Evolutionary conservation across 2,113 vertebrate genomes (phyloP), one percentile per base, ranked within the genome.

Genomic region (Dendrocopos noguchii): DNA sequence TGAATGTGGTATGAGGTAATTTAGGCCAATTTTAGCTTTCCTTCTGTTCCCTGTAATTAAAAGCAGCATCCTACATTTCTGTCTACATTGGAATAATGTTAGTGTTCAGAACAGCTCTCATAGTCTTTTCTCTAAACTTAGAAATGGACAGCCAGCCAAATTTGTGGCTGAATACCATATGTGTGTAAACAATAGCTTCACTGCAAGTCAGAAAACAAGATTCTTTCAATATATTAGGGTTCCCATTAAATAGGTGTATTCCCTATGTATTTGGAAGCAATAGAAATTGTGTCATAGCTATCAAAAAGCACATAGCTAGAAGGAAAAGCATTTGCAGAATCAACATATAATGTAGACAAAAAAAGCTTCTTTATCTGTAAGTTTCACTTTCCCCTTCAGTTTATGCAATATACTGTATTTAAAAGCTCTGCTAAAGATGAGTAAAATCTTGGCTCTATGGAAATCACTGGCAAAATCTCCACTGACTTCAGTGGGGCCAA

Each of bases 401-500:
- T 94, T 80, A 76, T 84, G 52, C 81, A 60, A 56, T 87, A 74
- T 67, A 67, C 60, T 91, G 36, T 56, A 85, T 93, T 82, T 89
- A 92, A 91, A 20, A 87, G 67, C 67, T 67, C 56, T 85, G 42
- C 67, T 87, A 44, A 82, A 82, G 81, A 92, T 3, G 42, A 89
- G 61, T 77, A 46, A 92, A 93, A 60, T 71, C 71, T 61, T 89
- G 78, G 84, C 79, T 89, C 55, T 50, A 28, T 0, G 1, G 83
- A 90, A 94, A 90, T 87, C 39, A 36, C 3, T 94, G 96, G 91
- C 92, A 94, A 87, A 65, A 73, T 75, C 93, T 85, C 93, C 60
- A 66, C 72, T 79, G 73, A 73, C 80, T 91, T 80, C 75, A 95
- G 81, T 61, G 84, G 47, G 79, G 84, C 93, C 84, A 92, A 28